Conservation (phyloP, 2,797 vertebrate genomes). For the Acanthis flammea region DNA sequence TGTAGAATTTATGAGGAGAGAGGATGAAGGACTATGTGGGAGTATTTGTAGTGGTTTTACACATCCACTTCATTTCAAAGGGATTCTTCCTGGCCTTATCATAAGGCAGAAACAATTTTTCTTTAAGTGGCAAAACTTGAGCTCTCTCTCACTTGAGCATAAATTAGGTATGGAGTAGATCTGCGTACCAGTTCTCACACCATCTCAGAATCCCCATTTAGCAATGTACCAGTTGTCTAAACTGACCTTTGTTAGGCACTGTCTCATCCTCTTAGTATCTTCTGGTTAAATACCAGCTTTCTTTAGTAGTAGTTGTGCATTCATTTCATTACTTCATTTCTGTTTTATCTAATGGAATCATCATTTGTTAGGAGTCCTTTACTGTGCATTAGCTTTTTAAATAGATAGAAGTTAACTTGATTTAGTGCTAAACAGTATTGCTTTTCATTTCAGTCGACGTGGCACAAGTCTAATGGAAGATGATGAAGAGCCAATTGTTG, state of each 20-base stretch:
- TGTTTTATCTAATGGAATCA: neutral
- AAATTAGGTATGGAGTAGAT: neutral
- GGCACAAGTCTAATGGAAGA: slow-evolving; percentile 98
- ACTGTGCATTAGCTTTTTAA: neutral
- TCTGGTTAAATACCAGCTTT: neutral
- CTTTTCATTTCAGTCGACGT: slow-evolving; percentile 84
- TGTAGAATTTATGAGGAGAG: neutral
- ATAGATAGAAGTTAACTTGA: neutral
- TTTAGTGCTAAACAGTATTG: neutral
- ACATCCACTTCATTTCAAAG: neutral
- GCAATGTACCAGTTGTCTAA: neutral
- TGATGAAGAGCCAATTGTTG: slow-evolving; percentile 98
- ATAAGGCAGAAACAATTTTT: neutral
- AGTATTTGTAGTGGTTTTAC: neutral
- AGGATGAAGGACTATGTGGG: neutral
- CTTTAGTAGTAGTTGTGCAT: neutral
- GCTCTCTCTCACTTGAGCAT: neutral
- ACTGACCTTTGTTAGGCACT: neutral
- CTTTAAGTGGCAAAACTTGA: neutral
- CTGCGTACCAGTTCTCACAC: neutral
- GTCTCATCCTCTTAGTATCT: neutral
- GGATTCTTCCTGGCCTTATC: neutral
- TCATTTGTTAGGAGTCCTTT: neutral
- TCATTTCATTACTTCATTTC: neutral
- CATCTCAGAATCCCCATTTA: neutral